Evolutionary conservation across 2,113 vertebrate species (phyloP).

Genomic region (Tetraodon nigroviridis): DNA sequence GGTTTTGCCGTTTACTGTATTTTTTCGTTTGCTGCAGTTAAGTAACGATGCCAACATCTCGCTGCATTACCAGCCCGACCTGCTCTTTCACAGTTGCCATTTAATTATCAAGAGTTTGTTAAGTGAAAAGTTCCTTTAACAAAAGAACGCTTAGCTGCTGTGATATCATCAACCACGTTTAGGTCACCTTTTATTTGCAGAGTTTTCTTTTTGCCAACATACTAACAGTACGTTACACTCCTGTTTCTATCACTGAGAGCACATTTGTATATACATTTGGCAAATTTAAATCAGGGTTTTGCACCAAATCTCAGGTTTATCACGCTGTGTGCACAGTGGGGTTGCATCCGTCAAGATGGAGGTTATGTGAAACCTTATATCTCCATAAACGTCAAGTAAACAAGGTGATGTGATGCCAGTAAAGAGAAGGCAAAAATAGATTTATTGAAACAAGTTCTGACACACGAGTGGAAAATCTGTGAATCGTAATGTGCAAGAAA

Average conservation of each 20-base stretch:
- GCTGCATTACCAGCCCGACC: too few relatives aligned
- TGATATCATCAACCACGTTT: background rate
- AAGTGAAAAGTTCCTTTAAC: background rate
- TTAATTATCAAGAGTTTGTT: background rate
- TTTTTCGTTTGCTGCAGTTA: too few relatives aligned
- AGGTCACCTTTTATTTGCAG: background rate
- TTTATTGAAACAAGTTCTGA: background rate
- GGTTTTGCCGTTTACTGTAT: too few relatives aligned
- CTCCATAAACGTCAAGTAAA: background rate
- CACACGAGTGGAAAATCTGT: background rate
- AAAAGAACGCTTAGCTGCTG: background rate
- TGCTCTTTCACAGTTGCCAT: background rate
- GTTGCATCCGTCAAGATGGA: background rate
- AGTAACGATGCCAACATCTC: too few relatives aligned
- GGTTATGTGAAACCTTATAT: background rate
- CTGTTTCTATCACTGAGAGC: too few relatives aligned
- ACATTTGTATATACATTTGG: too few relatives aligned
- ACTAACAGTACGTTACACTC: too few relatives aligned
- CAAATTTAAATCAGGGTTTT: too few relatives aligned
- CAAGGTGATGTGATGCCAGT: background rate
- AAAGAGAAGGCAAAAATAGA: background rate
- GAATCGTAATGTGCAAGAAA: conserved; percentile 4
- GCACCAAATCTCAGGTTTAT: too few relatives aligned
- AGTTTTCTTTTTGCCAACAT: too few relatives aligned
- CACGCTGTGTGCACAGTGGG: too few relatives aligned